Conservation (phyloP, 2,113 vertebrate genomes). For the Caretta caretta region DNA sequence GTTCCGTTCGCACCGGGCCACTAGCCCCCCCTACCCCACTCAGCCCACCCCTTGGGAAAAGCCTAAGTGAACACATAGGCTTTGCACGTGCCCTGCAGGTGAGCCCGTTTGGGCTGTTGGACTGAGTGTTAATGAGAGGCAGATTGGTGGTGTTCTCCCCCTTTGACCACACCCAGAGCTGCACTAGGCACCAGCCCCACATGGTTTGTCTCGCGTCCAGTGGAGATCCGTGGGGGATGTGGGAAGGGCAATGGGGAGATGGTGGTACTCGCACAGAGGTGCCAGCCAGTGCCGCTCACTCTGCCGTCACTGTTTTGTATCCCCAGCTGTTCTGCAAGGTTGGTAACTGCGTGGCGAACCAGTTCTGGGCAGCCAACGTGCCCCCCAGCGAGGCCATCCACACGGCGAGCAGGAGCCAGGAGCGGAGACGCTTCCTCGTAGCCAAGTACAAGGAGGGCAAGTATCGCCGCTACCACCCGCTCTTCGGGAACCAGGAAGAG, state of each 20-base stretch:
- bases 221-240: background rate
- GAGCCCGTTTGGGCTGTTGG: too few species aligned
- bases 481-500: conserved; percentile 93
- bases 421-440: conserved; percentile 84
- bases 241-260: background rate
- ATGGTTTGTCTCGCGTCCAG: background rate
- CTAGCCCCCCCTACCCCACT: background rate
- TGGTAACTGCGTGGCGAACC: conserved; percentile 87
- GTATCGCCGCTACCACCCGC: conserved; percentile 92
- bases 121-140: background rate
- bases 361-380: conserved; percentile 94
- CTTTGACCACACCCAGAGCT: background rate
- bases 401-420: conserved; percentile 80
- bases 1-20: too few species aligned
- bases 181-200: background rate
- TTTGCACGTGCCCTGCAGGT: background rate
- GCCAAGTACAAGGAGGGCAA: conserved; percentile 96
- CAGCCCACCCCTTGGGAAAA: background rate
- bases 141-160: background rate
- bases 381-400: conserved; percentile 92
- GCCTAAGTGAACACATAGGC: background rate
- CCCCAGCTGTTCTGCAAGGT: conserved; percentile 88
- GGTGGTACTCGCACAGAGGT: background rate
- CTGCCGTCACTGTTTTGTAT: background rate
- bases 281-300: background rate